Base-by-base conservation (phyloP, 1,140 invertebrate species). In the Lepidurus arcticus region DNA sequence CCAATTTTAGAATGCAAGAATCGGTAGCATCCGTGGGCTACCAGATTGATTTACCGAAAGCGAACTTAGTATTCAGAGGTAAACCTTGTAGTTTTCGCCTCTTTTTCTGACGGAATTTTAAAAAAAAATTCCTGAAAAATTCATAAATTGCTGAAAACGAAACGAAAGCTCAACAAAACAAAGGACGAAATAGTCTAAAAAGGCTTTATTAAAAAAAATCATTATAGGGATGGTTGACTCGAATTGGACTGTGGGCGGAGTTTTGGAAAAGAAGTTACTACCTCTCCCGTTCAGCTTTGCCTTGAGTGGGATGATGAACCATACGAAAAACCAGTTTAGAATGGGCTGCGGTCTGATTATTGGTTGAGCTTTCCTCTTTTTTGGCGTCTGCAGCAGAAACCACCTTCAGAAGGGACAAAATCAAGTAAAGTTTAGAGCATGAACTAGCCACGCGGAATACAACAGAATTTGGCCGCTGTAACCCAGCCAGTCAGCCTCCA, bases 31-130 rank as follows among this genome's bases (percentile, higher is more conserved):
- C 94, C 1, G 89, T 99, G 81, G 97, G 92, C 24, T 99, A 99
- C 86, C 96, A 99, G 87, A 89, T 98, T 77, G 97, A 98, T 86
- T 88, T 99, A 84, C 96, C 96, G 24, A 98, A 97, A 86, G 95
- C 95, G 74, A 96, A 98, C 85, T 88, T 98, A 80, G 90, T 92
- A 9, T 97, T 99, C 84, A 93, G 91, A 92, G 96, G 95, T 96
- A 85, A 81, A 80, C 34, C 34, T 47, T 47, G 10, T 65, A 65
- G 21, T 65, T n/a, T 11, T 65, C 21, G 13, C 21, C 10, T 65
- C 21, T 16, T 65, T 65, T 16, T 65, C 53, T 65, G 53, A 21
- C 44, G 24, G 11, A n/a, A 21, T 75, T 21, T 75, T 0, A 76
- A n/a, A n/a, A n/a, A n/a, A n/a, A n/a, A 73, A 73, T 3, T 4